phyloP scores from a whole-genome alignment of 2,113 vertebrate species.

The Microcebus griseorufus region DNA sequence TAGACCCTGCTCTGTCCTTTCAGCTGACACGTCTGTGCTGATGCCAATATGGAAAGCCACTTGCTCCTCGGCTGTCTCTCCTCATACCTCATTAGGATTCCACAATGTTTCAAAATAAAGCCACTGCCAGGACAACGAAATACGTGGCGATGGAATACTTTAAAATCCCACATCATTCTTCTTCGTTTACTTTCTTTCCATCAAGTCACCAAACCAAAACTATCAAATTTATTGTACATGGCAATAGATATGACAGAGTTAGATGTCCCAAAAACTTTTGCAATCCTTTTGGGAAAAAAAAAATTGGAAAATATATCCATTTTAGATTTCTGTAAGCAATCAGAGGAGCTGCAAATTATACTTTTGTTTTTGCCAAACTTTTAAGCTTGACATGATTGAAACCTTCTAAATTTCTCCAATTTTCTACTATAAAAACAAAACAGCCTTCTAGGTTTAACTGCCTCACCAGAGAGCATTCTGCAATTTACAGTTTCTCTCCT shows the following conservation, averaged over 20 bases:
- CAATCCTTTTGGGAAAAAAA: background rate
- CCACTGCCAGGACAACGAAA: background rate
- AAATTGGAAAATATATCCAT: background rate
- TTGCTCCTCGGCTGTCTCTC: background rate
- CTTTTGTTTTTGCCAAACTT: constrained; percentile 8
- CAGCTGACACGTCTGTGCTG: background rate
- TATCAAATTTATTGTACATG: background rate
- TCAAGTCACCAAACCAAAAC: background rate
- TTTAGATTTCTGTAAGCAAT: background rate
- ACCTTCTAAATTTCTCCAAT: background rate
- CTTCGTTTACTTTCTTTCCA: constrained; percentile 5
- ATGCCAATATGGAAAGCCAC: background rate
- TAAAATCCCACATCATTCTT: background rate
- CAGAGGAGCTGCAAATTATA: background rate
- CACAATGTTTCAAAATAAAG: background rate
- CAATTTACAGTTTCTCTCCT: background rate
- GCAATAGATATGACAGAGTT: background rate
- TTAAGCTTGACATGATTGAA: background rate
- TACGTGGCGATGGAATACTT: background rate
- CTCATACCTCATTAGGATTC: constrained; percentile 13
- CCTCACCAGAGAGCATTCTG: background rate
- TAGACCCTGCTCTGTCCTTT: background rate
- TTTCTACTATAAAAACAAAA: background rate
- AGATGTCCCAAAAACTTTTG: background rate
- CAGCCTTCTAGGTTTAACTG: background rate